These are phyloP conservation scores for Drosophila sordidula DNA, from an alignment of 2,888 invertebrate species.

Conservation along the genomic window DNA sequence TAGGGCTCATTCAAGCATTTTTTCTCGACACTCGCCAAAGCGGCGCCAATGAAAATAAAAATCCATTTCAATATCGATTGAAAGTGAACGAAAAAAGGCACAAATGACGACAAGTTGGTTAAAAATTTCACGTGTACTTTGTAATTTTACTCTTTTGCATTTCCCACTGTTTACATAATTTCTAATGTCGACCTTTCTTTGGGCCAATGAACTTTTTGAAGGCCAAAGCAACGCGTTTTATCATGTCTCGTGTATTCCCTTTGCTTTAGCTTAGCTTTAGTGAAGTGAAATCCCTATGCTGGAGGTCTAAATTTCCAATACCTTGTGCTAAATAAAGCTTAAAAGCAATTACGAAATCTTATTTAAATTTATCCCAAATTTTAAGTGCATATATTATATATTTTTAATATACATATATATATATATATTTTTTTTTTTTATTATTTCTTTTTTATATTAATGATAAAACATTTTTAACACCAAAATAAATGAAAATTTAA, in stretches of 20 bases:
- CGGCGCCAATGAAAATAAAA: constrained; percentile 38
- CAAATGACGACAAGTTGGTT: constrained; percentile 21
- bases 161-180: constrained; percentile 7
- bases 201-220: constrained; percentile 38
- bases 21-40: constrained; percentile 14
- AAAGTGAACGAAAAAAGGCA: not conserved
- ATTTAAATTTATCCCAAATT: not conserved
- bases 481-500: not conserved
- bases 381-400: too few relatives aligned
- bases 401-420: too few relatives aligned
- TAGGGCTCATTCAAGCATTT: constrained; percentile 9
- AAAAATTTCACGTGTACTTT: constrained; percentile 23
- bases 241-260: not conserved
- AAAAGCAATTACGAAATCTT: not conserved
- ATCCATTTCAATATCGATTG: constrained; percentile 59
- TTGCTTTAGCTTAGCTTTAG: not conserved
- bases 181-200: constrained; percentile 1
- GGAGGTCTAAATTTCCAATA: not conserved
- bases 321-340: not conserved
- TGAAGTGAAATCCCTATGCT: constrained; percentile 9
- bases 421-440: too few relatives aligned
- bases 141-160: constrained; percentile 11
- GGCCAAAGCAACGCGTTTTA: constrained; percentile 44
- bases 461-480: too few relatives aligned
- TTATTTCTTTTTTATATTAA: too few relatives aligned